Base-by-base conservation (phyloP, 2,113 vertebrate genomes). In the Cheirogaleus medius region DNA sequence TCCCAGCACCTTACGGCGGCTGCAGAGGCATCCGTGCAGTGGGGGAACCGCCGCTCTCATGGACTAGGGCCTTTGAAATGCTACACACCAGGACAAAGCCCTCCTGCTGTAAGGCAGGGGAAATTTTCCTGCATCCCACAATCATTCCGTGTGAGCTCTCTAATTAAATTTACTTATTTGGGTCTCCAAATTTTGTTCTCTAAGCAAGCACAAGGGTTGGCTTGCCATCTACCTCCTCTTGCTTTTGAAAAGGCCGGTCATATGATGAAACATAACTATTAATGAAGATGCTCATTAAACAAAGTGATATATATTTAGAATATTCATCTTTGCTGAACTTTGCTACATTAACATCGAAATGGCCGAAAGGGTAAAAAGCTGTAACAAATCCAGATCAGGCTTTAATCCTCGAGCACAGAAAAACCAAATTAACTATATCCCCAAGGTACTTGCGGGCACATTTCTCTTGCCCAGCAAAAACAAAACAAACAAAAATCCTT, bases 281-380 rank as follows among this genome's bases (percentile, higher is more conserved):
- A 86, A 97, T 90, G 96, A 89, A 93, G 76, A 93, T 82, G 66
- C 64, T 96, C 78, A 93, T 91, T 88, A 94, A 88, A 95, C 63
- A 78, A 97, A 92, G 42, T 91, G 34, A 82, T 52, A 49, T 42
- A 81, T 94, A 94, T 91, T 94, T 91, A 97, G 76, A 92, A 95
- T 82, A 96, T 80, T 96, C 95, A 94, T 92, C 27, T 47, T 80
- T 23, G 49, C 77, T 64, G 71, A 94, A 95, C 69, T 76, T 92
- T 71, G 77, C 69, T 37, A 37, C 44, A 73, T 96, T 56, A 93
- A 71, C 82, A 97, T 97, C 52, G 82, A 82, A 96, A 82, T 91
- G 60, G 14, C 13, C 86, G 34, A 83, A 73, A 95, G 49, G 77
- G 86, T 87, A 56, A 93, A 95, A 87, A 87, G 25, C 44, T 42